Percentiles rank a stretch among this genome's conserved stretches.
phyloP scores from a whole-genome alignment of 2,797 vertebrate genomes.

The Zonotrichia albicollis region DNA sequence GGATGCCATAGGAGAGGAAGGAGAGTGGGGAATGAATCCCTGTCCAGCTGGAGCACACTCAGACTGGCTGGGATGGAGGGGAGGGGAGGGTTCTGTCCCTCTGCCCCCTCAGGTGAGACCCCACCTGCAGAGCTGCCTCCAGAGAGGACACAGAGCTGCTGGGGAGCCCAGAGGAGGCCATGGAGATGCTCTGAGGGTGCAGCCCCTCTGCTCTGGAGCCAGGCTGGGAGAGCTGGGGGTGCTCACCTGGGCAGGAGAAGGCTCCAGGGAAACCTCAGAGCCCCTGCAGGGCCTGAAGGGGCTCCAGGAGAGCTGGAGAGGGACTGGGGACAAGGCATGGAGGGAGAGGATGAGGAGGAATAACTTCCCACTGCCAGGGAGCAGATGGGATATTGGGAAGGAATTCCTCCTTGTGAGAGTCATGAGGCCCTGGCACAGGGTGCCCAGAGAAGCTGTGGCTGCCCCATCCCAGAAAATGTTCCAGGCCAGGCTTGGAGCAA shows the following conservation, averaged over 20 bases:
- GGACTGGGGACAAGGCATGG: neutral
- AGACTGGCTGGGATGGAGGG: neutral
- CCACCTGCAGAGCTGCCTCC: neutral
- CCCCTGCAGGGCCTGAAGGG: neutral
- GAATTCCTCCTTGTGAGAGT: accelerated
- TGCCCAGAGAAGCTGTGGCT: neutral
- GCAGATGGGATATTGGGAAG: neutral
- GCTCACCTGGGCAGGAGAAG: neutral
- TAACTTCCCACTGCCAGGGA: too few species aligned
- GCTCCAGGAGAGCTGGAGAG: neutral
- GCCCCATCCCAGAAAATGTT: too few species aligned
- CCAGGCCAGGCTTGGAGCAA: neutral
- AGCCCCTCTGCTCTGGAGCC: neutral
- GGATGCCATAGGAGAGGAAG: neutral
- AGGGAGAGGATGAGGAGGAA: accelerated
- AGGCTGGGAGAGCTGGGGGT: neutral
- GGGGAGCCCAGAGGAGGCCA: accelerated
- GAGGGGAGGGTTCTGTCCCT: neutral
- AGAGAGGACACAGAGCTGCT: neutral
- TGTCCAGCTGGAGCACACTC: neutral
- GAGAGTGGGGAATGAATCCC: neutral
- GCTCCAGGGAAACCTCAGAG: neutral
- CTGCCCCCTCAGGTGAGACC: neutral
- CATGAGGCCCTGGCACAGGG: accelerated
- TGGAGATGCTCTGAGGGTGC: accelerated